Evolutionary conservation across 2,797 vertebrate genomes (phyloP), one percentile per base, ranked within the genome.

Genomic region (Crocidura indochinensis): DNA sequence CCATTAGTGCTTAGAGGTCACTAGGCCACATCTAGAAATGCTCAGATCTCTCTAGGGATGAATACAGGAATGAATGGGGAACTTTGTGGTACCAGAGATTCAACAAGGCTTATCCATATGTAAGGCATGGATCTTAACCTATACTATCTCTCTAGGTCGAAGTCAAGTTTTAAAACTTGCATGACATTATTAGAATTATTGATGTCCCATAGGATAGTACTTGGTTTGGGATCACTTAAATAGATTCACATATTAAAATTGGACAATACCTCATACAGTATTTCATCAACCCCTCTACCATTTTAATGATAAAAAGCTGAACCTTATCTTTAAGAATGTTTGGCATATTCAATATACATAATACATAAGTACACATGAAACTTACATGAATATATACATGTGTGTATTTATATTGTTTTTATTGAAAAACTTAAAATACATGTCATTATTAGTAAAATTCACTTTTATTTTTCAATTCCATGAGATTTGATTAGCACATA

Each of bases 361-460:
- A 47, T 31, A 31, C 31, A 3, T 77, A 77, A 76, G 3, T 31
- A 53, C 10, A 29, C 49, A n/a, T 51, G 15, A 8, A 17, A 60
- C 56, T 5, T 68, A n/a, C 44, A 2, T 20, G 38, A 2, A 44
- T 38, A 53, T 2, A 53, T 44, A 20, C 4, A 20, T 49, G 10
- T 17, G 17, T 68, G 17, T 17, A 44, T 29, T 1, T 49, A 44
- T 27, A 51, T 71, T 10, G 6, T 78, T 75, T 65, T 65, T 80
- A 72, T 83, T 79, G 44, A 90, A 76, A 6, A 49, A 71, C 44
- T 86, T 72, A 73, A 56, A 47, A 10, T 74, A 53, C 12, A 94
- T 24, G 71, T 78, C 88, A 87, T 64, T 6, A 60, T 91, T 90
- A 75, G 9, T 82, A 69, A 93, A 86, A 83, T 85, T 67, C 10